Conservation (phyloP, 1,140 invertebrate species). For the Neodiprion virginianus region DNA sequence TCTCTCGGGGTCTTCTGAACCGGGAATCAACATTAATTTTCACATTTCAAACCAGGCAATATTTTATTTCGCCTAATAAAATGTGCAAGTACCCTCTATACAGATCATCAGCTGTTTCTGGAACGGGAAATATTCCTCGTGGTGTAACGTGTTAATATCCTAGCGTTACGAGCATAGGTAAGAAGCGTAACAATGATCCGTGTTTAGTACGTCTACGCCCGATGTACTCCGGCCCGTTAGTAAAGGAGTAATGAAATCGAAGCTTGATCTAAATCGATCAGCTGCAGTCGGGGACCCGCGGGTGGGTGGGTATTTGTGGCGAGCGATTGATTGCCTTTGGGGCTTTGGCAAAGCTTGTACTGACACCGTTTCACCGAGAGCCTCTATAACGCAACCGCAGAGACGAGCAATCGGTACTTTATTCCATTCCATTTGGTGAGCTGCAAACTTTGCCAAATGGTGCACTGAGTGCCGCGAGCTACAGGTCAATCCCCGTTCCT, state of each 20-base stretch:
- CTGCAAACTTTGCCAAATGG: slow-evolving; percentile 24
- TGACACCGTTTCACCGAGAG: slow-evolving; percentile 54
- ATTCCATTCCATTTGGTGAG: slow-evolving; percentile 35
- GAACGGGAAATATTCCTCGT: too few relatives aligned
- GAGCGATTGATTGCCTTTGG: slow-evolving; percentile 50
- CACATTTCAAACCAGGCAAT: too few relatives aligned
- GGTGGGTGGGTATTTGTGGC: slow-evolving; percentile 51
- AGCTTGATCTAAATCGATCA: slow-evolving; percentile 60
- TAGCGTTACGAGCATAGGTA: too few relatives aligned
- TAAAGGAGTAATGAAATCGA: slow-evolving; percentile 49
- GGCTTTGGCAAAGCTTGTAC: slow-evolving; percentile 57
- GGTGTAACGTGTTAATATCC: too few relatives aligned
- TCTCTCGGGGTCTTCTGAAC: too few relatives aligned
- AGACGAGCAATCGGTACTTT: slow-evolving; percentile 26
- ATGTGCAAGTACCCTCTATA: too few relatives aligned
- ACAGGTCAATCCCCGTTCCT: slow-evolving; percentile 13
- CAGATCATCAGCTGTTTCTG: too few relatives aligned
- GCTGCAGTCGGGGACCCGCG: slow-evolving; percentile 42
- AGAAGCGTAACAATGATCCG: too few relatives aligned
- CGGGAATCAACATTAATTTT: too few relatives aligned
- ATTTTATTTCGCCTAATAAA: too few relatives aligned
- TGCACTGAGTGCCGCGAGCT: slow-evolving; percentile 35
- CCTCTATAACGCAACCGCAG: slow-evolving; percentile 31
- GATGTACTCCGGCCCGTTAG: slow-evolving; percentile 13
- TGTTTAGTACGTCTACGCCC: not conserved